These are phyloP conservation scores for Alosa sapidissima DNA, from an alignment of 2,797 vertebrate species.

Conservation along the genomic window DNA sequence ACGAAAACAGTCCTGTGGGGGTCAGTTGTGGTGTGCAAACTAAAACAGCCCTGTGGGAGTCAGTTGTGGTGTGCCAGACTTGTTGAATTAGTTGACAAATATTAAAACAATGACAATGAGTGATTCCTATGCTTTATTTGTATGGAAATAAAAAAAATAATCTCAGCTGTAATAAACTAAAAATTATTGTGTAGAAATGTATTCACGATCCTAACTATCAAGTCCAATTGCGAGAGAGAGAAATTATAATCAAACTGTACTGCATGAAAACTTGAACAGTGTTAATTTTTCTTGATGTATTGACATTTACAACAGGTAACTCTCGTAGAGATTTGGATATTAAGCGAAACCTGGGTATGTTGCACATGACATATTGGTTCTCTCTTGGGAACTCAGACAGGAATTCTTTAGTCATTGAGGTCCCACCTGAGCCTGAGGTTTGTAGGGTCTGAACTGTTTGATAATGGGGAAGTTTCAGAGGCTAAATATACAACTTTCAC, in stretches of 20 bases:
- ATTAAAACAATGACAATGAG: no score
- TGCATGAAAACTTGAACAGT: neutral
- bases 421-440: constrained; percentile 4
- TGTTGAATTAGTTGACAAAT: no score
- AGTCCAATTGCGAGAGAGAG: neutral
- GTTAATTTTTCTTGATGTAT: neutral
- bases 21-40: no score
- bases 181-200: neutral
- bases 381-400: neutral
- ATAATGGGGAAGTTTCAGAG: constrained; percentile 67
- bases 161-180: neutral
- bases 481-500: constrained; percentile 64
- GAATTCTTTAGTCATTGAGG: neutral
- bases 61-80: no score
- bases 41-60: no score
- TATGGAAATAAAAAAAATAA: neutral
- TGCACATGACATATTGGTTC: neutral
- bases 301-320: no score
- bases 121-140: neutral
- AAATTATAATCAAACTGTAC: neutral
- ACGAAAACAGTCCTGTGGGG: no score
- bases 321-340: no score
- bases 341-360: neutral
- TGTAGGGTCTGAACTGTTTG: constrained; percentile 16
- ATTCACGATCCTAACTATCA: neutral